Evolutionary conservation across 1,140 invertebrate species (phyloP), one percentile per base, ranked within the genome.

Genomic region (Sitobion miscanthi): DNA sequence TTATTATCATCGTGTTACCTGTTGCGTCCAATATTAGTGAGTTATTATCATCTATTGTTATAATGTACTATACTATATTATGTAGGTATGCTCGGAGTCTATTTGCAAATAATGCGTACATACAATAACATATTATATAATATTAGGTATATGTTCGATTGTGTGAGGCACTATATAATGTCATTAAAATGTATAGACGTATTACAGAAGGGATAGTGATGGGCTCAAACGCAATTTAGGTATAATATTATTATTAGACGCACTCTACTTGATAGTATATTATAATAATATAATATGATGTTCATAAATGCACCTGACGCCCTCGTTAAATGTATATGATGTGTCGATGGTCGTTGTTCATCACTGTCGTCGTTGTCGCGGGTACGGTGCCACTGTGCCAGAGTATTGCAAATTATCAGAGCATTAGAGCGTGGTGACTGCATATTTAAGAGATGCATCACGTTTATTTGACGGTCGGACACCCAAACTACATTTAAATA

Each of bases 221-320:
- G 42, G 8, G 42, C 42, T 25, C 85, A 86, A 86, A 47, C 21
- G 23, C 17, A 3, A 30, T 86, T 82, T 86, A 47, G 38, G 62
- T 77, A 86, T 42, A 49, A 14, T 21, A 88, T 49, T 88, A 49
- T 88, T 45, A 47, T 87, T n/a, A 77, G 14, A 35, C n/a, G 85
- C 45, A 87, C 45, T 87, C 45, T 87, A 47, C 85, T 87, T 47
- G 85, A 87, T 87, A 49, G 42, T 87, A 20, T n/a, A 69, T 45
- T 25, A 45, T 85, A 45, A 85, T 85, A 85, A 42, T 42, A 83
- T 0, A 11, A n/a, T 83, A 38, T 83, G 38, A 23, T 23, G 82
- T 0, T 85, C 35, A 42, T 25, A 42, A 77, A 25, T 30, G 25
- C 86, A 88, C 86, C 86, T 88, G 86, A n/a, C 25, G 30, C 45